Conservation (phyloP, 2,888 invertebrate species). For the Oscheius sp. region DNA sequence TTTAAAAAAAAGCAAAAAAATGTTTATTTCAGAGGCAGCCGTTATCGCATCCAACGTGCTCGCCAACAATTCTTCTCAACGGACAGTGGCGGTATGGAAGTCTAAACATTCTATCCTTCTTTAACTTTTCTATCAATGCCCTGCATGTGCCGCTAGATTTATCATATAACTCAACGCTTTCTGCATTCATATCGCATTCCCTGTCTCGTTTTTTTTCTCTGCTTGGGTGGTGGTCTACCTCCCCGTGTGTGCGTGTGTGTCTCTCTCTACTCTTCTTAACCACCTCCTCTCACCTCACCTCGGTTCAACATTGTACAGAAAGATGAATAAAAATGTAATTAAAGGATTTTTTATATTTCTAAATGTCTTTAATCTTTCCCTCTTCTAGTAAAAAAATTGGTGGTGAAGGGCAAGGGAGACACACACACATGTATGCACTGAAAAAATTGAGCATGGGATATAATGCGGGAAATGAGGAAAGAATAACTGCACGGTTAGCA, state of each 20-base stretch:
- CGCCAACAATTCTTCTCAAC: constrained; percentile 62
- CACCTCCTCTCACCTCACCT: constrained; percentile 24
- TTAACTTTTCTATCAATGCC: constrained; percentile 8
- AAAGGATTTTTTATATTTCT: too few species aligned
- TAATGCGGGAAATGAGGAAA: background rate
- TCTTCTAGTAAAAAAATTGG: background rate
- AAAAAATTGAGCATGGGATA: too few species aligned
- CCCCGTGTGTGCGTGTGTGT: constrained; percentile 21
- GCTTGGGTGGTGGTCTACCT: constrained; percentile 14
- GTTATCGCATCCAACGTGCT: constrained; percentile 62
- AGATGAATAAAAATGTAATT: too few species aligned
- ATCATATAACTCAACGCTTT: too few species aligned
- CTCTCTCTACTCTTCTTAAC: constrained; percentile 8
- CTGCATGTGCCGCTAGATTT: too few species aligned
- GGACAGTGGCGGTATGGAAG: constrained; percentile 52
- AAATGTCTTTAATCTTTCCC: background rate
- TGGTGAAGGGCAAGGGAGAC: constrained; percentile 14
- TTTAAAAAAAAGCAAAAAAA: background rate
- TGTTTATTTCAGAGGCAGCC: constrained; percentile 34
- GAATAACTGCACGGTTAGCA: too few species aligned
- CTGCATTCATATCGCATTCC: constrained; percentile 19
- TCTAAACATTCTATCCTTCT: constrained; percentile 9
- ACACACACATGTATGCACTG: constrained; percentile 9
- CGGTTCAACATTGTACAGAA: constrained; percentile 23
- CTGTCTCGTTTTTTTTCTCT: background rate